phyloP scores from a whole-genome alignment of 2,888 invertebrate genomes.

The Bombylius discolor region DNA sequence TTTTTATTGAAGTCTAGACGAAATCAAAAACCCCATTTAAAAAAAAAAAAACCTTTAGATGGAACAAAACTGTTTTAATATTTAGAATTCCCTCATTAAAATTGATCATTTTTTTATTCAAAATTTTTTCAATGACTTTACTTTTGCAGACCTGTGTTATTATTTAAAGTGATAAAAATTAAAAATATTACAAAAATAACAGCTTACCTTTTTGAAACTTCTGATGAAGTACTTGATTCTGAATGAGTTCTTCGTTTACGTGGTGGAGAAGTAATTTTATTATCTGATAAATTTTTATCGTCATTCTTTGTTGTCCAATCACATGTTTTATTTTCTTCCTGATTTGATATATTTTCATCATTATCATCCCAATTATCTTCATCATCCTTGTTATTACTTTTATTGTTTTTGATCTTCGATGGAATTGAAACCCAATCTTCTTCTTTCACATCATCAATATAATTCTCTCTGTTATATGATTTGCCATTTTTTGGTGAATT shows the following conservation, averaged over 20 bases:
- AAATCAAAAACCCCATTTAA: too few relatives aligned
- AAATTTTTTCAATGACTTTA: too few relatives aligned
- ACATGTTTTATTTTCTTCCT: constrained; percentile 26
- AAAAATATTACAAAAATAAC: too few relatives aligned
- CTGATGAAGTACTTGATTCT: constrained; percentile 17
- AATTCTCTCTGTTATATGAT: not conserved
- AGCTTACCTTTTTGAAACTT: constrained; percentile 11
- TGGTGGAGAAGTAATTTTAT: not conserved
- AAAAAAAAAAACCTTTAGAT: too few relatives aligned
- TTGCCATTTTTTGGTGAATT: not conserved
- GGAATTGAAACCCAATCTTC: not conserved
- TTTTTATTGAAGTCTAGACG: too few relatives aligned
- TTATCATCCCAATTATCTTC: constrained; percentile 31
- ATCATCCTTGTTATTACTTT: constrained; percentile 13
- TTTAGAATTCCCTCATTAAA: too few relatives aligned
- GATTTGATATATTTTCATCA: constrained; percentile 14
- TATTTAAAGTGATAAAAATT: too few relatives aligned
- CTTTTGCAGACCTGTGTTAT: too few relatives aligned
- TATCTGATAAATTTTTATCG: too few relatives aligned
- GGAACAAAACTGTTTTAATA: too few relatives aligned
- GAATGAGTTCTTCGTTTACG: not conserved
- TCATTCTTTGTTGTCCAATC: constrained; percentile 14
- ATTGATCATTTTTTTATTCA: too few relatives aligned
- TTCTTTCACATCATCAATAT: not conserved
- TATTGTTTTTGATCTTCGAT: not conserved